These are phyloP conservation scores for Cynodonichthys magdalenae DNA, from an alignment of 2,797 vertebrate species.

Conservation along the genomic window DNA sequence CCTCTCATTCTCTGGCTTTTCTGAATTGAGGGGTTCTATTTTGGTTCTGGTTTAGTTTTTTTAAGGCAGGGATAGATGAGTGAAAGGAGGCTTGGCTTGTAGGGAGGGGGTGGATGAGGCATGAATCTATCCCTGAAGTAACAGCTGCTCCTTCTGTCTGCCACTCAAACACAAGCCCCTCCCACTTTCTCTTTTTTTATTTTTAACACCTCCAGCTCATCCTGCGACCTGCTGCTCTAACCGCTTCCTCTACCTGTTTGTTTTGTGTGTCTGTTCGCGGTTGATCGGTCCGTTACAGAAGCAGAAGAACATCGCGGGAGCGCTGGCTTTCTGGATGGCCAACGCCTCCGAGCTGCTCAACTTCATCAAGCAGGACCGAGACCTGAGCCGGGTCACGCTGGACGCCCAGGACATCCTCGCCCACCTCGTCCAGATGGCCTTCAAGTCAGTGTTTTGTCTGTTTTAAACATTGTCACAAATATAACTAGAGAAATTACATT, in stretches of 20 bases:
- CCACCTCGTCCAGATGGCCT: conserved; percentile 97
- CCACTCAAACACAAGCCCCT: conserved; percentile 64
- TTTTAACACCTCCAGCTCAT: conserved; percentile 23
- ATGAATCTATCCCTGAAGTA: conserved; percentile 89
- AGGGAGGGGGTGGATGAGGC: conserved; percentile 78
- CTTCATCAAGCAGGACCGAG: conserved; percentile 96
- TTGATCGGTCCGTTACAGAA: conserved; percentile 84
- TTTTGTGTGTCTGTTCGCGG: conserved; percentile 9
- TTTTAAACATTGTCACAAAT: no score
- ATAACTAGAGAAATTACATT: no score
- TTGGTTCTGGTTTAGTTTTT: conserved; percentile 42
- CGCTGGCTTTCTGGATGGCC: conserved; percentile 99
- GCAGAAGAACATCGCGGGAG: conserved; percentile 98
- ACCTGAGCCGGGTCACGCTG: conserved; percentile 92
- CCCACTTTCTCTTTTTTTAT: conserved; percentile 13
- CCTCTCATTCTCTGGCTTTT: conserved; percentile 83
- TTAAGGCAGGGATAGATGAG: conserved; percentile 82
- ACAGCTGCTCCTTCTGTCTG: conserved; percentile 80
- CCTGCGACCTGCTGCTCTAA: conserved; percentile 24
- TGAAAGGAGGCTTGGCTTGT: conserved; percentile 68
- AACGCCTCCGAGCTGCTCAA: conserved; percentile 97
- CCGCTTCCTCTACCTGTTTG: conserved; percentile 19
- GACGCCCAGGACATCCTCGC: conserved; percentile 97
- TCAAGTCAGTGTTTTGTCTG: conserved; percentile 87
- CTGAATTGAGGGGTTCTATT: conserved; percentile 62